A percentile compares a stretch with the other conserved stretches of the same genome.
These are phyloP conservation scores for Gadopsis marmoratus DNA, from an alignment of 2,797 vertebrate species.

Conservation along the genomic window DNA sequence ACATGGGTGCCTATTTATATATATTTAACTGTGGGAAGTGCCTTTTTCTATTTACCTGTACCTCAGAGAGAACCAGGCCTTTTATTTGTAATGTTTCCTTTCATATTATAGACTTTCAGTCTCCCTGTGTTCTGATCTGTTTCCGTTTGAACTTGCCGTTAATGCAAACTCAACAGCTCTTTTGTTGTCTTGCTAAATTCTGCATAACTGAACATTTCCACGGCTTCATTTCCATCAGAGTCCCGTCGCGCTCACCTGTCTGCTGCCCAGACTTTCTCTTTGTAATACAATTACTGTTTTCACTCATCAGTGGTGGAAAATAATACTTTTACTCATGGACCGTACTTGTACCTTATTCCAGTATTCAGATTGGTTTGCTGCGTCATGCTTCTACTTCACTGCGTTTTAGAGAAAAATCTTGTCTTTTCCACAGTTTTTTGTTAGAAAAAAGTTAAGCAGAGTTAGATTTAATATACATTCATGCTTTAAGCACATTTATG, in stretches of 20 bases:
- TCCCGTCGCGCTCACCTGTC: not conserved
- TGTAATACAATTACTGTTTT: not conserved
- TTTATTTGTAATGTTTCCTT: not conserved
- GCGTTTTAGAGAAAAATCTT: not conserved
- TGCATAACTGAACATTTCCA: not conserved
- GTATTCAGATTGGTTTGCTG: not conserved
- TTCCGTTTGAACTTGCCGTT: not conserved
- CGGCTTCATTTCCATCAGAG: not conserved
- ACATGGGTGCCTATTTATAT: not conserved
- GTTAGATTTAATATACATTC: too few relatives aligned
- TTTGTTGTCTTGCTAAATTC: not conserved
- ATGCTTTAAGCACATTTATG: too few relatives aligned
- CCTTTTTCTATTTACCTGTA: not conserved
- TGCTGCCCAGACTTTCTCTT: not conserved
- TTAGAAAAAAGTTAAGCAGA: not conserved
- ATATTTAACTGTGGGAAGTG: not conserved
- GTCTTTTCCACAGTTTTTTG: not conserved
- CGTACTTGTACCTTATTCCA: not conserved
- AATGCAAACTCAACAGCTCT: not conserved
- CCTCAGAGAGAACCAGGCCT: not conserved
- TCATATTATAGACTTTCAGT: not conserved
- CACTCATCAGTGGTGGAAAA: not conserved
- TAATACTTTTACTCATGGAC: not conserved
- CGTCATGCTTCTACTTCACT: not conserved
- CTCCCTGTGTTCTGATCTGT: not conserved